Evolutionary conservation across 2,113 vertebrate species (phyloP).

Genomic region (Sinosuthora webbiana): DNA sequence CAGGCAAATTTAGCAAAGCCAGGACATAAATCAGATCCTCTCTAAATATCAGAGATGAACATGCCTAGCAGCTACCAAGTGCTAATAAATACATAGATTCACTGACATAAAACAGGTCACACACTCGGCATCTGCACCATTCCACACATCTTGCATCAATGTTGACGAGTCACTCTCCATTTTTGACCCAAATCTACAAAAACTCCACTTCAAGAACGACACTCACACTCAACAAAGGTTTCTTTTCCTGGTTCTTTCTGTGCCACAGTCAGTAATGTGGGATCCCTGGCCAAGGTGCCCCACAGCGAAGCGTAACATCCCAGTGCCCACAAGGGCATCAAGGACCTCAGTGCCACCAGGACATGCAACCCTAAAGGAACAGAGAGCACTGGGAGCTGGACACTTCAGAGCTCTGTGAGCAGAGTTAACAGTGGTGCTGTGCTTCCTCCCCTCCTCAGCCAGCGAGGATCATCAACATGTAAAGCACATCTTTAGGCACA

Average conservation of each 20-base stretch:
- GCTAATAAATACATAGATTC: not conserved
- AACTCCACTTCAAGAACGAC: not conserved
- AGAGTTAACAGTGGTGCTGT: not conserved
- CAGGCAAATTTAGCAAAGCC: not conserved
- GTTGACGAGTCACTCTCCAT: not conserved
- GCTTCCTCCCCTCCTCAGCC: not conserved
- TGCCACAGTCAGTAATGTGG: not conserved
- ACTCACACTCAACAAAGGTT: not conserved
- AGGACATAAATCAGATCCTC: not conserved
- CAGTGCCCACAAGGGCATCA: not conserved
- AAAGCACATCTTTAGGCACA: conserved; percentile 40
- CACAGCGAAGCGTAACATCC: not conserved
- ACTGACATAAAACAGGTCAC: not conserved
- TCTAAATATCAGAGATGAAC: not conserved
- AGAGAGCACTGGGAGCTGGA: not conserved
- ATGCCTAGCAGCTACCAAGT: not conserved
- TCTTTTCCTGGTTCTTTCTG: not conserved
- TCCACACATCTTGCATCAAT: not conserved
- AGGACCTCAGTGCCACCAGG: not conserved
- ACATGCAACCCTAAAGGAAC: not conserved
- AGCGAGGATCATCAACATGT: conserved; percentile 34
- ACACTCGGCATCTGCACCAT: not conserved
- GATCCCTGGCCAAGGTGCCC: not conserved
- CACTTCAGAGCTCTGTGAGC: not conserved
- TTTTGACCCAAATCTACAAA: not conserved